A percentile compares a stretch with the other conserved stretches of the same genome.
Conservation (phyloP, 2,888 invertebrate species). For the Synanthedon vespiformis region DNA sequence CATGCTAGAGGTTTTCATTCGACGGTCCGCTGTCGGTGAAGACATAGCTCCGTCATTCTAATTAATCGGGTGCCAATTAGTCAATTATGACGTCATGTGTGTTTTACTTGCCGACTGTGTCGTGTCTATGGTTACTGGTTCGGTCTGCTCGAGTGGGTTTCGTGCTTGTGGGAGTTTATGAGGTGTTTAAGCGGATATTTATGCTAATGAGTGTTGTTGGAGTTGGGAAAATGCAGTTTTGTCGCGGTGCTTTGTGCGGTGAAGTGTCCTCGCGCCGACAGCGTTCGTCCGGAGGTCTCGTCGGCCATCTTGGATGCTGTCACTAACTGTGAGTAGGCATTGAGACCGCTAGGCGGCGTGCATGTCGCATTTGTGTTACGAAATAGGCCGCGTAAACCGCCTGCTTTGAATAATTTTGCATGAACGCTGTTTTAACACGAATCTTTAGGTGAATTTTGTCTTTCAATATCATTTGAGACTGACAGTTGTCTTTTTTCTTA, state of each 20-base stretch:
- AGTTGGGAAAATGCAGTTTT: slow-evolving; percentile 28
- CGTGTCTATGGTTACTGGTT: not conserved
- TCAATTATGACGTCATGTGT: slow-evolving; percentile 3
- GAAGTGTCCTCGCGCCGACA: slow-evolving; percentile 16
- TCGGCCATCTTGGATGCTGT: slow-evolving; percentile 57
- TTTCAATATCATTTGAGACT: no score
- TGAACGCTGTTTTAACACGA: slow-evolving; percentile 11
- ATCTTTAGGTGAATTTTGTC: not conserved
- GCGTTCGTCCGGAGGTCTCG: slow-evolving; percentile 15
- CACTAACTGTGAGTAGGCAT: slow-evolving; percentile 32
- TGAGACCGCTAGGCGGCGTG: slow-evolving; percentile 57
- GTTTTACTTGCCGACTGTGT: not conserved
- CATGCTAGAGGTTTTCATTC: slow-evolving; percentile 70
- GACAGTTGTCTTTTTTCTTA: no score
- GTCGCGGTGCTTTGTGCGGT: slow-evolving; percentile 24
- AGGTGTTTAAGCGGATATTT: slow-evolving; percentile 16
- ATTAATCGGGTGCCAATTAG: slow-evolving; percentile 32
- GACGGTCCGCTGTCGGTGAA: slow-evolving; percentile 63
- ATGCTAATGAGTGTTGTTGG: slow-evolving; percentile 30
- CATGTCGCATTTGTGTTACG: slow-evolving; percentile 39
- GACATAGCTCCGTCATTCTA: slow-evolving; percentile 64
- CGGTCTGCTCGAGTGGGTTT: not conserved
- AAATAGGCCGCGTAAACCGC: slow-evolving; percentile 40
- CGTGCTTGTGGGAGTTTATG: not conserved
- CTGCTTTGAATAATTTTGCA: slow-evolving; percentile 63